These are phyloP conservation scores for Vanacampus margaritifer DNA, from an alignment of 2,113 vertebrate species.

Conservation along the genomic window DNA sequence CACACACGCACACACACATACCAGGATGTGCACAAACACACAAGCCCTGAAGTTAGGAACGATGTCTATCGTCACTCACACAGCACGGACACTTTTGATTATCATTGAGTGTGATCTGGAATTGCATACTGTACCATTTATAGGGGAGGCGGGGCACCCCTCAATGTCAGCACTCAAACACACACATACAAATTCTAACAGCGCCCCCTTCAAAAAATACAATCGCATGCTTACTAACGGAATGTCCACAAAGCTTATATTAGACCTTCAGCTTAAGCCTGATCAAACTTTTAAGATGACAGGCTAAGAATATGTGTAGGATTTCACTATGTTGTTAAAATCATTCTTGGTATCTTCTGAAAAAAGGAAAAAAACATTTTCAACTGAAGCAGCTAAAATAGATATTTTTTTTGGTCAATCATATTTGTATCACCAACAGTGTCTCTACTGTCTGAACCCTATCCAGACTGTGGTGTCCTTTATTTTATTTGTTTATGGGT, in stretches of 20 bases:
- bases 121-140: conserved; percentile 66
- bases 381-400: not conserved
- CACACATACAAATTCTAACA: conserved; percentile 18
- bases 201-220: conserved; percentile 37
- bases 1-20: conserved; percentile 9
- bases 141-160: conserved; percentile 56
- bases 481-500: conserved; percentile 15
- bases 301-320: conserved; percentile 7
- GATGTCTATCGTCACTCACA: conserved; percentile 63
- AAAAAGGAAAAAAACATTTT: not conserved
- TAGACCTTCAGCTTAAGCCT: conserved; percentile 41
- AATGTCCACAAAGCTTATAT: conserved; percentile 69
- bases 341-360: conserved; percentile 2
- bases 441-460: not conserved
- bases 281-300: conserved; percentile 21
- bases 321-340: conserved; percentile 30
- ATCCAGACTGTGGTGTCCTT: not conserved
- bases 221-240: conserved; percentile 71
- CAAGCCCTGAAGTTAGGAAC: conserved; percentile 69
- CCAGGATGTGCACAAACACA: conserved; percentile 44
- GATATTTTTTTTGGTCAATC: not conserved
- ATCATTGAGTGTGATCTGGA: conserved; percentile 65
- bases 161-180: conserved; percentile 54
- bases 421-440: conserved; percentile 23
- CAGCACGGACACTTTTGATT: conserved; percentile 70